Conservation (phyloP, 2,797 vertebrate genomes). For the Vultur gryphus region DNA sequence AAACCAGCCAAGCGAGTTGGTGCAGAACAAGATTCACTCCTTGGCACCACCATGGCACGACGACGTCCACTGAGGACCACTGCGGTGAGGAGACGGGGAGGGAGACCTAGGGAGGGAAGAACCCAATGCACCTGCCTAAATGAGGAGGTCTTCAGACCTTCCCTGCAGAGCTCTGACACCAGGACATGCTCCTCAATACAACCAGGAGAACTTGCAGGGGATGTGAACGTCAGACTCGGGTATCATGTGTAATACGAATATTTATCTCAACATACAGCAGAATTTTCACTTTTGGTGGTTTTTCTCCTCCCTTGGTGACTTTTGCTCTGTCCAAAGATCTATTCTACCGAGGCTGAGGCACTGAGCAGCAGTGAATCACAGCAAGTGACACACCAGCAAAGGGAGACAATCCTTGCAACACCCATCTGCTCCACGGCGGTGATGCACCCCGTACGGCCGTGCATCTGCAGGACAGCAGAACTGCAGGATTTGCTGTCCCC, state of each 20-base stretch:
- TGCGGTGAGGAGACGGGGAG: background rate
- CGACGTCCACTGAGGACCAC: background rate
- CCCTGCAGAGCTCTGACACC: background rate
- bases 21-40: background rate
- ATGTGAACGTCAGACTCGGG: background rate
- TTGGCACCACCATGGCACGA: background rate
- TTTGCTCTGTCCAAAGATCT: background rate
- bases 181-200: background rate
- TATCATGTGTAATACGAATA: background rate
- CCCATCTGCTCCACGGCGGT: background rate
- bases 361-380: background rate
- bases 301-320: background rate
- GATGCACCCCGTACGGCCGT: fast-evolving
- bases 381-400: background rate
- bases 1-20: background rate
- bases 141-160: background rate
- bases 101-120: background rate
- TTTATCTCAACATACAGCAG: background rate
- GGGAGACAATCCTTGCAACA: background rate
- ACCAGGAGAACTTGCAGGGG: background rate
- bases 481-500: background rate
- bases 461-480: background rate
- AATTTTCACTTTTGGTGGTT: background rate
- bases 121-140: background rate
- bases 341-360: fast-evolving